Base-by-base conservation (phyloP, 2,113 vertebrate species). In the Phylloscopus whistleri region DNA sequence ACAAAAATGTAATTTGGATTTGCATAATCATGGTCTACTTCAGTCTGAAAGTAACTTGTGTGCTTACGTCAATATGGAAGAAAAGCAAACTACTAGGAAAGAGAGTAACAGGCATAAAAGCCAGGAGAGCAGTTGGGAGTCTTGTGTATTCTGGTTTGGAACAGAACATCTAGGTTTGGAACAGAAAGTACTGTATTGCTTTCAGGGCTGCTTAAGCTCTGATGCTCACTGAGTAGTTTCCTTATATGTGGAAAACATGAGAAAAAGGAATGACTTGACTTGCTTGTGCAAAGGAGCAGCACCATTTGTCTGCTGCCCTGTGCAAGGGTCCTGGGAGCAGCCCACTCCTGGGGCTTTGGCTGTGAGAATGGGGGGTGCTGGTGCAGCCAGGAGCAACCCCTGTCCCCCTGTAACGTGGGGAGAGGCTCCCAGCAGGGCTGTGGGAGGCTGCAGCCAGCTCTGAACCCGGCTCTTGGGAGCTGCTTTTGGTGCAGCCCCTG, bases 391-490 rank as follows among this genome's bases (percentile, higher is more conserved):
- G 30, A 79, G 26, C 20, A 46, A 1, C 7, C 15, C 5, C 20
- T 1, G 1, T 55, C 27, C 49, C 6, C 3, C 22, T 2, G 1
- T 35, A 18, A 10, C 0, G 0, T 33, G 33, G 28, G 28, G 11
- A 41, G 46, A 60, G 63, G 51, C 35, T 75, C 37, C 52, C 53
- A 58, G 37, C 26, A 52, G 85, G 2, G 8, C 58, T 62, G 24
- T 3, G 10, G n/a, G 31, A 80, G 58, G 35, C n/a, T 18, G 7
- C 2, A 11, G 30, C 11, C 56, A 44, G 70, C 37, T 4, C 60
- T 33, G 52, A 35, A 26, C 16, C 6, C 4, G 6, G 7, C 20
- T 19, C 43, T 43, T 16, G 27, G 14, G 13, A 84, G 24, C 46
- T 2, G 5, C 20, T 48, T 73, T 46, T 2, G 8, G 4, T 28